Evolutionary conservation across 2,113 vertebrate species (phyloP).

Genomic region (Antechinus flavipes): DNA sequence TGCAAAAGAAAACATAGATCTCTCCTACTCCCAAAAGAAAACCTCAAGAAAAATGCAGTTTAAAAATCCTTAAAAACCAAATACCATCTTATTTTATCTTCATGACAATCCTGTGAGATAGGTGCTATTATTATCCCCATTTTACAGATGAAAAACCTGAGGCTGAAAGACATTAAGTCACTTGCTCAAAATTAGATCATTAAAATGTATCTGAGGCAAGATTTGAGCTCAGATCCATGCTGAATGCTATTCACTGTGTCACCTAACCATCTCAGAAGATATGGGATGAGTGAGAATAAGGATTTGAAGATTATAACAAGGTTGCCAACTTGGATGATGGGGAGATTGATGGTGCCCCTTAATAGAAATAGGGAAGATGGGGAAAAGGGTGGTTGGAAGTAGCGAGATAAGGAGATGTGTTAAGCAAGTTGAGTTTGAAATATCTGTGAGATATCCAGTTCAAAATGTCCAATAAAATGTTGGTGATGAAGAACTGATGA

Average conservation of each 20-base stretch:
- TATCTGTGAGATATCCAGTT: not conserved
- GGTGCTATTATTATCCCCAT: not conserved
- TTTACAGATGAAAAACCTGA: not conserved
- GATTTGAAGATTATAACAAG: not conserved
- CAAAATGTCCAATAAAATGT: not conserved
- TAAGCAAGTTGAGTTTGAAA: not conserved
- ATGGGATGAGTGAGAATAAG: not conserved
- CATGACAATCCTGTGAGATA: not conserved
- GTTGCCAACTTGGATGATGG: not conserved
- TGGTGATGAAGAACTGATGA: not conserved
- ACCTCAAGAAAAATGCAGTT: no score
- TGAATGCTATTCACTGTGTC: not conserved
- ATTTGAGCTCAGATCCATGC: not conserved
- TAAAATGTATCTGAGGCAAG: not conserved
- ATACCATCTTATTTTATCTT: not conserved
- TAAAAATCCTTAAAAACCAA: not conserved
- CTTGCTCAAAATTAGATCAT: not conserved
- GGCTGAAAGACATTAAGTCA: not conserved
- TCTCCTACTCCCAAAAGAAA: no score
- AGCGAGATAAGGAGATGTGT: no score
- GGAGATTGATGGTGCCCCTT: not conserved
- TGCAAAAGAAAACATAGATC: no score
- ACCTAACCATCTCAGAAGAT: not conserved
- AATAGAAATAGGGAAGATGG: no score
- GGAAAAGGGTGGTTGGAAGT: not conserved